These are phyloP conservation scores for Sipha flava DNA, from an alignment of 1,140 invertebrate genomes.

Conservation along the genomic window DNA sequence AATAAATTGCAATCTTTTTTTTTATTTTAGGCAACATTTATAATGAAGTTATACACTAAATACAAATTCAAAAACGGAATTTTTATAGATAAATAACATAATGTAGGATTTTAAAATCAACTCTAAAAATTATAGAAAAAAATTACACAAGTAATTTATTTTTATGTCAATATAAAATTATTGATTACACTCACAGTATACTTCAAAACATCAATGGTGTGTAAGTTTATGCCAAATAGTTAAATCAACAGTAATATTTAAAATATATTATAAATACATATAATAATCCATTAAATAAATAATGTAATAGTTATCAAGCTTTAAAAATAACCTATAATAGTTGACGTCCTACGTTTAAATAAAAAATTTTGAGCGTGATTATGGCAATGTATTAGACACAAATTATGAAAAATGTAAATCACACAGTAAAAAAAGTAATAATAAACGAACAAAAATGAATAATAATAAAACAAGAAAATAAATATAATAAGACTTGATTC, in stretches of 20 bases:
- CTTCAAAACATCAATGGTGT: not conserved
- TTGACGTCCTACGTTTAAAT: not conserved
- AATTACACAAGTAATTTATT: not conserved
- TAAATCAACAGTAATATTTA: not conserved
- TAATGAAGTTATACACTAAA: not conserved
- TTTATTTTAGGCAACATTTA: no score
- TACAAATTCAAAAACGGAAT: not conserved
- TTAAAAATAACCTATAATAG: not conserved
- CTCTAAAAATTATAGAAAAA: not conserved
- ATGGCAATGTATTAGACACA: not conserved
- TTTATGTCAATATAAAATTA: not conserved
- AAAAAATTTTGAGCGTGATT: constrained; percentile 9
- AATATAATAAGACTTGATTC: not conserved
- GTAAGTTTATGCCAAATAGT: not conserved
- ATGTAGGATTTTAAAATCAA: not conserved
- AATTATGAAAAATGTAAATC: not conserved
- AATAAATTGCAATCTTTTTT: not conserved
- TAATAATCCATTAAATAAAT: not conserved
- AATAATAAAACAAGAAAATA: not conserved
- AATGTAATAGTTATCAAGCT: not conserved
- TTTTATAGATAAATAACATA: not conserved
- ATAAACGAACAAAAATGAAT: not conserved
- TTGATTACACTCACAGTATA: not conserved
- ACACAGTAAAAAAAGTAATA: not conserved
- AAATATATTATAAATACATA: not conserved